Percentiles rank a stretch among this genome's conserved stretches.
Evolutionary conservation across 1,140 invertebrate species (phyloP).

Genomic region (Cylas formicarius): DNA sequence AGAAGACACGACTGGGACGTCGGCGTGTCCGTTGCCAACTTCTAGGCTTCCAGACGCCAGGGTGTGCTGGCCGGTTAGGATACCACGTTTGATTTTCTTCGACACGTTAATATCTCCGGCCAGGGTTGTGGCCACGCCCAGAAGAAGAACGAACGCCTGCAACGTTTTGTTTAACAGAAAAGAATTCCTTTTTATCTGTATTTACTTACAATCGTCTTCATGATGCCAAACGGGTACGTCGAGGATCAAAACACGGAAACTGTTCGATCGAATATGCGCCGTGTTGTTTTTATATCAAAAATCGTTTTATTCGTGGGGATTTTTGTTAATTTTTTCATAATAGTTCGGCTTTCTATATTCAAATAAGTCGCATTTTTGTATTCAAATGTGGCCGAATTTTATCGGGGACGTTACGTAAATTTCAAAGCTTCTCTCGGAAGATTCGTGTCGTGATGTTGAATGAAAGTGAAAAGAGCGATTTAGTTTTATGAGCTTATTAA

Average conservation of each 20-base stretch:
- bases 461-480: too few species aligned
- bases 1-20: slow-evolving; percentile 17
- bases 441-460: too few species aligned
- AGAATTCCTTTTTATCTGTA: too few species aligned
- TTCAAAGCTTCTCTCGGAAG: too few species aligned
- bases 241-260: slow-evolving; percentile 4
- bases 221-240: neutral
- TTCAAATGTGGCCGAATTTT: too few species aligned
- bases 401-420: too few species aligned
- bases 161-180: slow-evolving; percentile 7
- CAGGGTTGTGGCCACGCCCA: slow-evolving; percentile 21
- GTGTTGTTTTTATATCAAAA: slow-evolving; percentile 16
- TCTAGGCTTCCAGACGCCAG: slow-evolving; percentile 20
- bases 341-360: slow-evolving; percentile 18
- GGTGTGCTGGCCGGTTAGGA: slow-evolving; percentile 19
- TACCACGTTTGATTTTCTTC: slow-evolving; percentile 27
- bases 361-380: too few species aligned
- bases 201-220: slow-evolving; percentile 16
- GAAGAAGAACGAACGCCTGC: slow-evolving; percentile 26
- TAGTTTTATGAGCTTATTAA: too few species aligned
- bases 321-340: slow-evolving; percentile 9
- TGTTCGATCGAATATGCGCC: too few species aligned
- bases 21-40: slow-evolving; percentile 11
- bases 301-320: slow-evolving; percentile 4
- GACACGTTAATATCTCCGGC: too few species aligned